These are phyloP conservation scores for Acanthosepion pharaonis DNA, from an alignment of 2,888 invertebrate genomes.

Conservation along the genomic window DNA sequence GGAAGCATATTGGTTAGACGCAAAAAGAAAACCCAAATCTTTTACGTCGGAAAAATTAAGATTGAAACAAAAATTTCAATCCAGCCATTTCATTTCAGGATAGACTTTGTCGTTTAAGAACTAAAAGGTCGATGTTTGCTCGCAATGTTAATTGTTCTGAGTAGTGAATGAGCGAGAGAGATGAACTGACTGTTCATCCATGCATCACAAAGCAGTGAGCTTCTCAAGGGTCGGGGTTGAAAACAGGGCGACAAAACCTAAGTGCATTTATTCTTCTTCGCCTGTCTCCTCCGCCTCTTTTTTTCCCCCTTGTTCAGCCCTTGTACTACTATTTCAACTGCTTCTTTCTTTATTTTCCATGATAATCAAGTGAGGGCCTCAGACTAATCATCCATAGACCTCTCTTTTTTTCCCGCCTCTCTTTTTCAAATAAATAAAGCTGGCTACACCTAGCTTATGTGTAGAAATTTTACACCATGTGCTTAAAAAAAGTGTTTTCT, in stretches of 20 bases:
- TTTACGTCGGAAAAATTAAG: background rate
- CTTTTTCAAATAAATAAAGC: background rate
- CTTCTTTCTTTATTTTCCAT: background rate
- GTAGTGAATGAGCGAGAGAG: background rate
- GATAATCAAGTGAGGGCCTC: background rate
- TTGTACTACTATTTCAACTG: conserved; percentile 3
- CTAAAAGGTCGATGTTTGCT: background rate
- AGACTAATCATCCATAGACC: background rate
- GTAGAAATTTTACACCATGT: background rate
- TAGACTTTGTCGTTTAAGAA: background rate
- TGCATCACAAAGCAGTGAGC: background rate
- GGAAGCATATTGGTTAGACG: too few species aligned
- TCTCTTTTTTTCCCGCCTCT: background rate
- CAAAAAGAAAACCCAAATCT: too few species aligned
- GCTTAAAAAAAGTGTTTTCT: background rate
- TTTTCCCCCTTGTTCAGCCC: background rate
- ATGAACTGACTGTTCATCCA: background rate
- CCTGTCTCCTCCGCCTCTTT: too few species aligned
- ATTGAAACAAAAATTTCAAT: background rate
- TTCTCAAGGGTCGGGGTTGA: too few species aligned
- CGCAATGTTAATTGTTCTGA: background rate
- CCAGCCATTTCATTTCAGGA: too few species aligned
- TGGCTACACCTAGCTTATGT: background rate
- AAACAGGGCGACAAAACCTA: too few species aligned
- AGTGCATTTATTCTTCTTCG: too few species aligned